Conservation (phyloP, 2,888 invertebrate genomes). For the Agrochola lota region DNA sequence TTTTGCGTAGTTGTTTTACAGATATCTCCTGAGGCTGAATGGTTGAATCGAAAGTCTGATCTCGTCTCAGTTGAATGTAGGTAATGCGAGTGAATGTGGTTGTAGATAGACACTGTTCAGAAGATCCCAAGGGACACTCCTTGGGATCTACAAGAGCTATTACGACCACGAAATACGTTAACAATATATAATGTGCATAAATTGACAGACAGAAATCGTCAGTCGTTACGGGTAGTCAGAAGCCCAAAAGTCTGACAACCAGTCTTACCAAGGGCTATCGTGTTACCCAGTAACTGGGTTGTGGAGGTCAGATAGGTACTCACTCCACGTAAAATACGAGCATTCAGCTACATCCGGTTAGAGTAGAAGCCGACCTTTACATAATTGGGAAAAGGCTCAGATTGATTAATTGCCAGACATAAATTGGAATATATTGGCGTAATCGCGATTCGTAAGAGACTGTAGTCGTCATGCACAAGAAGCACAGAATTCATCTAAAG, state of each 20-base stretch:
- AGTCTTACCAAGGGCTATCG: no score
- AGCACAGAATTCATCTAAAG: not conserved
- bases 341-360: no score
- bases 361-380: no score
- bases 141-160: not conserved
- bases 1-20: constrained; percentile 33
- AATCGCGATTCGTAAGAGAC: not conserved
- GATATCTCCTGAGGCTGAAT: constrained; percentile 8
- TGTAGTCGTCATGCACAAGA: not conserved
- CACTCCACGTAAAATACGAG: no score
- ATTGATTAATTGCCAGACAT: not conserved
- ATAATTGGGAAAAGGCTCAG: no score
- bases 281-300: no score
- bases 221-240: no score
- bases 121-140: not conserved
- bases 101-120: not conserved
- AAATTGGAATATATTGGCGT: not conserved
- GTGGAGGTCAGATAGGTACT: no score
- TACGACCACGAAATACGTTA: not conserved
- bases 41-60: constrained; percentile 1
- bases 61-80: not conserved
- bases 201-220: not conserved
- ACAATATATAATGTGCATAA: not conserved
- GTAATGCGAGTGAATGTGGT: not conserved
- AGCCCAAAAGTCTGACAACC: no score